Conservation (phyloP, 2,888 invertebrate genomes). For the Helobdella robusta region DNA sequence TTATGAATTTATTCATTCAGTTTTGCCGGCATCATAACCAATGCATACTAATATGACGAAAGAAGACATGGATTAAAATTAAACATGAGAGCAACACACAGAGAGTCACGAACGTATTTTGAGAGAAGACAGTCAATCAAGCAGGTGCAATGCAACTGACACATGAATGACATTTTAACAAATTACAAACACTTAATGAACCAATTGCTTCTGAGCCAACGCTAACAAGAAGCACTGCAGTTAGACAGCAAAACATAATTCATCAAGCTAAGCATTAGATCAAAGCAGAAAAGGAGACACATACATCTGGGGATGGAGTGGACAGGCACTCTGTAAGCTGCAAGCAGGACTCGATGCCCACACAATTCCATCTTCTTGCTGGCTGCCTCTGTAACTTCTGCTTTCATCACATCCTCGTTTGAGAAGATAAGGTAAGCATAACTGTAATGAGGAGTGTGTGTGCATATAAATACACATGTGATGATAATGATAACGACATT, state of each 20-base stretch:
- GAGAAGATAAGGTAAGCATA: constrained; percentile 22
- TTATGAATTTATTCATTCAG: too few species aligned
- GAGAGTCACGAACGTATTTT: neutral
- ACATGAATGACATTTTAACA: too few species aligned
- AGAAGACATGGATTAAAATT: neutral
- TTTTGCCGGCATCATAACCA: too few species aligned
- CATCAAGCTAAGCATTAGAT: neutral
- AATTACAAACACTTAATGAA: too few species aligned
- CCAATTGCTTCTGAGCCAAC: too few species aligned
- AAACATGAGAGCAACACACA: neutral
- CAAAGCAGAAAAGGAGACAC: neutral
- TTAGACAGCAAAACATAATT: too few species aligned
- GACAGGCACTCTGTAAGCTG: constrained; percentile 20
- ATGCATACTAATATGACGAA: too few species aligned
- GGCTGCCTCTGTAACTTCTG: constrained; percentile 16
- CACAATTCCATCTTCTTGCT: constrained; percentile 20
- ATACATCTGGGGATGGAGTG: constrained; percentile 23
- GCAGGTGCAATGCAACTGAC: too few species aligned
- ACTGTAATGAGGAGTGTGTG: constrained; percentile 1
- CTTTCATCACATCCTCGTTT: constrained; percentile 6
- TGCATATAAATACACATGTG: too few species aligned
- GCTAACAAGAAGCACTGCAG: too few species aligned
- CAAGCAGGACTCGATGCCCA: constrained; percentile 20
- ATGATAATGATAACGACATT: too few species aligned
- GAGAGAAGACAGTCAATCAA: neutral